Percentiles rank a stretch among this genome's conserved stretches.
Conservation (phyloP, 2,797 vertebrate genomes). For the Microchirus variegatus region DNA sequence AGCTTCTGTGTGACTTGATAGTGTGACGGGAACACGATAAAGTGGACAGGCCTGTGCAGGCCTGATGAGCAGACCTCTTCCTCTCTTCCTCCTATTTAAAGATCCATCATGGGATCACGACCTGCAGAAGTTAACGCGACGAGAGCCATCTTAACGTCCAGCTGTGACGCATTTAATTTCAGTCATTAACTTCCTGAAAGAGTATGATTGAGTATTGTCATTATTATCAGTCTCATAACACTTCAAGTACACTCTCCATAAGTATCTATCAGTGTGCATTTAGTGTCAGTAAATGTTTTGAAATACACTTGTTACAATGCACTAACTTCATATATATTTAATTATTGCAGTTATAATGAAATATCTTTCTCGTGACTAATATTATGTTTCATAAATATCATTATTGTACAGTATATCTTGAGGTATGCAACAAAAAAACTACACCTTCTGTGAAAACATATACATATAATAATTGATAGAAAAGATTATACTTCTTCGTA, state of each 20-base stretch:
- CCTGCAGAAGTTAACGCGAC: slow-evolving; percentile 5
- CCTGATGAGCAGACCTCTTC: slow-evolving; percentile 20
- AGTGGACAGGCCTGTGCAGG: neutral
- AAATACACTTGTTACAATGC: too few relatives aligned
- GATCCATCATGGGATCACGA: neutral
- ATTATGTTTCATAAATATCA: too few relatives aligned
- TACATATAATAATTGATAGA: too few relatives aligned
- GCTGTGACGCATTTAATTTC: neutral
- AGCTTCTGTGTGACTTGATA: neutral
- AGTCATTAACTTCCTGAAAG: slow-evolving; percentile 19
- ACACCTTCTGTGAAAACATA: too few relatives aligned
- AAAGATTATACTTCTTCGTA: too few relatives aligned
- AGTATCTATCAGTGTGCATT: neutral
- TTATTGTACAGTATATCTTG: too few relatives aligned
- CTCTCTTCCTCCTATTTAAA: slow-evolving; percentile 13
- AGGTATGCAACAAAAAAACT: too few relatives aligned
- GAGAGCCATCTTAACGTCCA: slow-evolving; percentile 3
- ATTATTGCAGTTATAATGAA: neutral
- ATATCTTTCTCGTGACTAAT: too few relatives aligned
- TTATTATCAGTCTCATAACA: neutral
- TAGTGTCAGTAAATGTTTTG: too few relatives aligned
- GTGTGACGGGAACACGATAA: slow-evolving; percentile 5
- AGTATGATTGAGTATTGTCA: neutral
- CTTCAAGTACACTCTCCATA: neutral
- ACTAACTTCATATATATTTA: neutral